Base-by-base conservation (phyloP, 2,113 vertebrate genomes). In the Mustelus asterias region DNA sequence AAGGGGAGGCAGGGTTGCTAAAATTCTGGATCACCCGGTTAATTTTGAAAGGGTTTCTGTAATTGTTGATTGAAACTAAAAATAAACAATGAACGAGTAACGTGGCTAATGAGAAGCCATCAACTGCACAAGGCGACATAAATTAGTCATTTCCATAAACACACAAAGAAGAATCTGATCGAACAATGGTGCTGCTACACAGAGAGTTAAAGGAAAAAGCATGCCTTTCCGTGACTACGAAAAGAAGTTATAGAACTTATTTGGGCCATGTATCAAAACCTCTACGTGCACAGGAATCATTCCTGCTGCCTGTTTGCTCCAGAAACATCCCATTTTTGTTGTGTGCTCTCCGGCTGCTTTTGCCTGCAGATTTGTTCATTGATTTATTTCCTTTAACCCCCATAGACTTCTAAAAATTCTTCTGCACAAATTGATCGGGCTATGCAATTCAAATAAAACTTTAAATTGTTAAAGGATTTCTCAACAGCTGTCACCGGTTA, bases 371-470 rank as follows among this genome's bases (percentile, higher is more conserved):
- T 54, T 72, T 72, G 67, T 95, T 95, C 94, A 95, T 95, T 95
- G 94, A 95, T 95, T 95, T 48, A 95, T 95, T 95, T 95, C 67
- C 44, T 76, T 95, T 95, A 95, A 95, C 69, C 69, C 94, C 94
- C 44, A 95, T 9, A 70, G 67, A 95, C 69, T 95, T 72, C 93
- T 69, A 94, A 70, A 95, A 95, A 72, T 54, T 76, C 67, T 48
- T 54, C 94, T 60, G 67, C 48, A 70, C 94, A 76, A 95, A 95
- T 95, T 72, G 69, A 95, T 95, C 94, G 26, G 65, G 94, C 69
- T 95, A 72, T 76, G 24, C 94, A 76, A 60, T 95, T 76, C 67
- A 72, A 72, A 95, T 72, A 95, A 95, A 95, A 95, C 69, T 95
- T 95, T 72, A 48, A 95, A 95, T 95, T 95, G 94, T 95, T 95